Evolutionary conservation across 1,140 invertebrate species (phyloP), one percentile per base, ranked within the genome.

Genomic region (Pachypeltis micranthus): DNA sequence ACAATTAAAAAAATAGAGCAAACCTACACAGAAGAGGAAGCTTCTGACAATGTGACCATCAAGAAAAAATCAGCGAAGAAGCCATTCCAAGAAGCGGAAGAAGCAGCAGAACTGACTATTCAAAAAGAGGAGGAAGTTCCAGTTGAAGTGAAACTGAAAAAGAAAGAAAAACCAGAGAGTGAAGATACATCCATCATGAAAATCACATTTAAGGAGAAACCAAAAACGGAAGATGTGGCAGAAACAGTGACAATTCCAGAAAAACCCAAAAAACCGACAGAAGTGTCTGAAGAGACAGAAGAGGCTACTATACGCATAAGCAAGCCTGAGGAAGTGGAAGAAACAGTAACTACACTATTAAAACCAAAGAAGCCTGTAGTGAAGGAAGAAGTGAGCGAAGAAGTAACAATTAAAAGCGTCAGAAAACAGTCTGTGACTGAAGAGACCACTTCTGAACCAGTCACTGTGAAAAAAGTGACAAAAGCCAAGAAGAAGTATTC

Each of bases 91-190:
- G 60, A 67, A 19, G 74, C 76, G 65, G 77, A 78, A 69, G 73
- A 71, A 56, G 73, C 73, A 2, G 75, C 77, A 65, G 76, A 79
- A 51, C 56, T 82, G 2, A 74, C 75, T 2, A 73, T 80, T 12
- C 73, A 73, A 29, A 76, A 79, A 64, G 70, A 71, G 29, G 63
- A 72, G 1, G 72, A 73, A 61, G 31, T 31, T 26, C 72, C 77
- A 62, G 67, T 70, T 39, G 39, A 72, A 64, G 56, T 58, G 66
- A 71, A 59, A 23, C 59, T 60, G 65, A 63, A 58, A 62, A 61
- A 62, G 25, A 28, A 65, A 61, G 61, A 63, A 61, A 60, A 31
- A 34, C 60, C 24, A 26, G 19, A 63, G 24, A 31, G 44, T 28
- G 47, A 59, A 60, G 61, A 57, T 26, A 44, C 51, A 24, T 16